Percentiles rank a stretch among this genome's conserved stretches.
Conservation (phyloP, 2,888 invertebrate genomes). For the Sialis lutaria region DNA sequence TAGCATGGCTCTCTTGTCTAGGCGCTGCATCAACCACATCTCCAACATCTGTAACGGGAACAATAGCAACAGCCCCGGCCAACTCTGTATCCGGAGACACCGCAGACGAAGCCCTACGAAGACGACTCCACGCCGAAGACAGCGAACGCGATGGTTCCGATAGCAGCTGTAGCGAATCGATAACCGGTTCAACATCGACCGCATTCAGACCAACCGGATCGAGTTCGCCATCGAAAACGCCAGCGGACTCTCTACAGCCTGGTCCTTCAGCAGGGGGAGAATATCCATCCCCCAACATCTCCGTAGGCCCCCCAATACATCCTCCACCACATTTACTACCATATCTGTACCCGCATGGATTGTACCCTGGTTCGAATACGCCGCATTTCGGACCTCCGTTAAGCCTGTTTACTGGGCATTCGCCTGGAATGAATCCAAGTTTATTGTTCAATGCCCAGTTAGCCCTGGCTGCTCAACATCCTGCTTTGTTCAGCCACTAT, state of each 20-base stretch:
- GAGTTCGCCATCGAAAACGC: slow-evolving; percentile 32
- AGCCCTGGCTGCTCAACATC: slow-evolving; percentile 75
- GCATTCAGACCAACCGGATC: slow-evolving; percentile 25
- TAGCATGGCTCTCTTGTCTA: slow-evolving; percentile 20
- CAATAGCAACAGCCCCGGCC: slow-evolving; percentile 23
- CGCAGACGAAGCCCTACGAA: slow-evolving; percentile 24
- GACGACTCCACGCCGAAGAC: slow-evolving; percentile 42
- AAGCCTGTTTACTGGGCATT: slow-evolving; percentile 35
- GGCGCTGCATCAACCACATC: slow-evolving; percentile 38
- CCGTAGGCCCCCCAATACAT: slow-evolving; percentile 84
- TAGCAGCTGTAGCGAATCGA: slow-evolving; percentile 53
- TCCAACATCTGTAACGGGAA: slow-evolving; percentile 19
- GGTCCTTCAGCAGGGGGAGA: slow-evolving; percentile 35
- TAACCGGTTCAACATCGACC: slow-evolving; percentile 23
- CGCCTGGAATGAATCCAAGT: slow-evolving; percentile 61
- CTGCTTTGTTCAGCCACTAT: slow-evolving; percentile 53
- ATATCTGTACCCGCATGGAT: slow-evolving; percentile 79
- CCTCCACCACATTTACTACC: slow-evolving; percentile 78
- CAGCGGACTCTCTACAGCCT: slow-evolving; percentile 16
- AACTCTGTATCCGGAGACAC: slow-evolving; percentile 34
- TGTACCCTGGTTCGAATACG: slow-evolving; percentile 48
- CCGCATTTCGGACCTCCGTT: slow-evolving; percentile 51
- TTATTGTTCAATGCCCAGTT: slow-evolving; percentile 79
- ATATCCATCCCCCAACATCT: slow-evolving; percentile 82
- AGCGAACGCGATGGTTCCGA: slow-evolving; percentile 49